phyloP scores from a whole-genome alignment of 2,113 vertebrate genomes.

The Australoheros scitulus region DNA sequence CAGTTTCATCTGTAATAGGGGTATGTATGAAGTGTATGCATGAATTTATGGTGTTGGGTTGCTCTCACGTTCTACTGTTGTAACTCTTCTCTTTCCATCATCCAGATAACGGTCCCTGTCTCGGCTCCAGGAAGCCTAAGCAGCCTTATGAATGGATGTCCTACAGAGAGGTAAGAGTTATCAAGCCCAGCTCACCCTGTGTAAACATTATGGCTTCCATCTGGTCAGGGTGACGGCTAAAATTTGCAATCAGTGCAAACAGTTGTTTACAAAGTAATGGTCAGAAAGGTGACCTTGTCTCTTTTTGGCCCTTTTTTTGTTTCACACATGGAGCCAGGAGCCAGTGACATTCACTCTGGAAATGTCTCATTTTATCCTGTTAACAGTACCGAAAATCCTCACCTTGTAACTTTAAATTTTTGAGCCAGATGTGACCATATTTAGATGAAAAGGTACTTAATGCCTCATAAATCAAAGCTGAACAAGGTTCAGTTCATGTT shows the following conservation, averaged over 20 bases:
- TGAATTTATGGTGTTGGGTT: neutral
- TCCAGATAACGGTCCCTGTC: slow-evolving; percentile 89
- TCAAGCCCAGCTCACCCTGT: neutral
- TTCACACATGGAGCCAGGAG: neutral
- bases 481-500: neutral
- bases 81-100: neutral
- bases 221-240: neutral
- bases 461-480: neutral
- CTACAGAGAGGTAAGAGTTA: slow-evolving; percentile 85
- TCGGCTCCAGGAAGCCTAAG: slow-evolving; percentile 90
- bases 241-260: neutral
- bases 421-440: neutral
- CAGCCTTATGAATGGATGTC: slow-evolving; percentile 92
- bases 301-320: neutral
- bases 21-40: neutral
- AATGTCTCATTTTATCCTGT: neutral
- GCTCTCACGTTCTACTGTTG: neutral
- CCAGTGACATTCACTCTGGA: neutral
- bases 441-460: neutral
- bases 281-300: neutral
- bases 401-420: neutral
- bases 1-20: neutral
- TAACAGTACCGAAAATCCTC: neutral
- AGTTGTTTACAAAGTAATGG: neutral
- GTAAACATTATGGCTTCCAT: neutral